Base-by-base conservation (phyloP, 2,888 invertebrate species). In the Salticus scenicus region DNA sequence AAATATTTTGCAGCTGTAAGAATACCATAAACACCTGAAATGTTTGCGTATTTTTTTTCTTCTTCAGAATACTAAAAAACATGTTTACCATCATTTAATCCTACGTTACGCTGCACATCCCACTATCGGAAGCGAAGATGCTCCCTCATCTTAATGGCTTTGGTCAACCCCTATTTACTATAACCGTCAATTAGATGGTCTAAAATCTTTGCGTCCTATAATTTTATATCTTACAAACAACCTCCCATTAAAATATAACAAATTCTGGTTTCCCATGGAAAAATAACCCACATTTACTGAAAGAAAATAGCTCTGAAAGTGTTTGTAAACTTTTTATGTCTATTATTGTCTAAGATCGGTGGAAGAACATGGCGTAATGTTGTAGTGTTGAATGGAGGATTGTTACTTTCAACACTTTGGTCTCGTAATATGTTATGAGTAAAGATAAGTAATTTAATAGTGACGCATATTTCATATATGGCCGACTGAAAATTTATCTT, bases 121-220 rank as follows among this genome's bases (percentile, higher is more conserved):
- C 42, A 33, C 27, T 28, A 75, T 47, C 76, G 76, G 83, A 83
- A 83, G 83, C 83, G 67, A 51, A 42, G 63, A 72, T 80, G 63
- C 51, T 70, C 57, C 41, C 57, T 41, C 69, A 37, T 42, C 66
- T 51, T 81, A 81, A 69, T 69, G 33, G 73, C 41, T 75, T 76
- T 71, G 83, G 83, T 83, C 83, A 72, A 47, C 83, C 83, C 83
- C 83, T 67, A 77, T 47, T 72, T 72, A 72, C 57, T 51, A 42
- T 51, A 71, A 76, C 77, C 71, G 47, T 51, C 76, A 51, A 83
- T 77, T 83, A 73, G 72, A 64, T 27, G 51, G 64, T 30, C 72
- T 72, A 0, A 42, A 33, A 31, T 51, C 27, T 4, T 24, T 1
- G 81, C 31, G 33, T 71, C 82, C 71, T 82, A 67, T 77, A 83